These are phyloP conservation scores for Synanthedon vespiformis DNA, from an alignment of 2,888 invertebrate species.

Conservation along the genomic window DNA sequence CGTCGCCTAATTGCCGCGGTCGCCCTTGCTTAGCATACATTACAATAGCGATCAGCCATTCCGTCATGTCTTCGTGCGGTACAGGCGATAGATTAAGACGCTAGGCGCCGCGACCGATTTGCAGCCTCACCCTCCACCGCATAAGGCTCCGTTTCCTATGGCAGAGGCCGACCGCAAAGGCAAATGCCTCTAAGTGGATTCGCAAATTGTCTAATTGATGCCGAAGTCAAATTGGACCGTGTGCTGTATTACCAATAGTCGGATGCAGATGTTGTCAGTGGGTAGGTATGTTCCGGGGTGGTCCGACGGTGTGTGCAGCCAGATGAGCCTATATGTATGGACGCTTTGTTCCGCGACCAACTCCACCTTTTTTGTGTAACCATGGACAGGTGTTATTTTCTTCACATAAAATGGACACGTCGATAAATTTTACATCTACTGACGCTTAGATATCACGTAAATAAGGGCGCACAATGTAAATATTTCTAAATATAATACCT, in stretches of 20 bases:
- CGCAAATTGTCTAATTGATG: conserved; percentile 63
- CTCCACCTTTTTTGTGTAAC: conserved; percentile 22
- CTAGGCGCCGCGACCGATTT: too few species aligned
- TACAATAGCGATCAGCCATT: conserved; percentile 54
- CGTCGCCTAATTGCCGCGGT: conserved; percentile 54
- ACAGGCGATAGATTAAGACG: neutral
- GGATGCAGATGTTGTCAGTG: conserved; percentile 14
- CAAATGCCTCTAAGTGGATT: conserved; percentile 28
- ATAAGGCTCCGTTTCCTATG: neutral
- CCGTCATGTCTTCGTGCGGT: conserved; percentile 38
- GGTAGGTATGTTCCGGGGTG: conserved; percentile 19
- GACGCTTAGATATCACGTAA: too few species aligned
- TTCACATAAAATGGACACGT: neutral
- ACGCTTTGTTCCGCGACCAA: conserved; percentile 14
- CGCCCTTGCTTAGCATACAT: conserved; percentile 56
- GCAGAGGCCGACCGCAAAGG: conserved; percentile 3
- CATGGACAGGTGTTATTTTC: conserved; percentile 6
- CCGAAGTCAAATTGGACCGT: conserved; percentile 28
- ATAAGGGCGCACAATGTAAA: too few species aligned
- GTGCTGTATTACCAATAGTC: conserved; percentile 33
- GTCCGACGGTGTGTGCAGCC: neutral
- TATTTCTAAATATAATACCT: too few species aligned
- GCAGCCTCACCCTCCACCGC: neutral
- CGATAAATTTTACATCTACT: too few species aligned
- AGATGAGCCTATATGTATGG: conserved; percentile 23